Evolutionary conservation across 2,888 invertebrate genomes (phyloP).

Genomic region (Mesorhabditis spiculigera): DNA sequence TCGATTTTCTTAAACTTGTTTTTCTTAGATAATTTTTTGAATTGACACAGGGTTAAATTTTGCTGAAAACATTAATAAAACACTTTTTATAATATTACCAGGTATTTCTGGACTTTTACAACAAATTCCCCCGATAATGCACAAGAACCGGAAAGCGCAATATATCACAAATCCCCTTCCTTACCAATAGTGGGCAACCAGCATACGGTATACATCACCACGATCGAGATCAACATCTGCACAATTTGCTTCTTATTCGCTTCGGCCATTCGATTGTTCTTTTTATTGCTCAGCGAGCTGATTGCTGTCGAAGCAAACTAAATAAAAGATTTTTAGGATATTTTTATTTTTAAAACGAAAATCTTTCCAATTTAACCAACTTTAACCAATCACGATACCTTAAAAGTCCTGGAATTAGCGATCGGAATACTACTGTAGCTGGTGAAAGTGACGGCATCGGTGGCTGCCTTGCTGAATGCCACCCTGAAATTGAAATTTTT

Average conservation of each 20-base stretch:
- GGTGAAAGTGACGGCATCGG: conserved; percentile 43
- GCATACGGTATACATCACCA: conserved; percentile 70
- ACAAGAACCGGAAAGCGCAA: too few species aligned
- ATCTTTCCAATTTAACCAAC: too few species aligned
- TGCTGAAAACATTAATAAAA: too few species aligned
- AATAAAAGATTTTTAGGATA: background rate
- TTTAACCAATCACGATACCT: background rate
- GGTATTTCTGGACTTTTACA: too few species aligned
- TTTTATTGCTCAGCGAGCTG: conserved; percentile 32
- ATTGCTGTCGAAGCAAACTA: conserved; percentile 32
- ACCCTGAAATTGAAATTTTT: conserved; percentile 25
- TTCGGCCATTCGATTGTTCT: conserved; percentile 39
- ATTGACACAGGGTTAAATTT: too few species aligned
- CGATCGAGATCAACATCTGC: conserved; percentile 73
- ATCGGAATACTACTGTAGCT: conserved; percentile 41
- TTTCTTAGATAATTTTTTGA: too few species aligned
- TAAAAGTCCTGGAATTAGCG: background rate
- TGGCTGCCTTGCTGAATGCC: conserved; percentile 43
- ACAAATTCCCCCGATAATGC: too few species aligned
- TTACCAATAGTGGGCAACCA: conserved; percentile 66
- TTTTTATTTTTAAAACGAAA: too few species aligned
- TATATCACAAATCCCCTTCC: too few species aligned
- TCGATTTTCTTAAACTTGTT: too few species aligned
- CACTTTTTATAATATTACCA: too few species aligned
- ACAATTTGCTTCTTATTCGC: conserved; percentile 64